A percentile compares a stretch with the other conserved stretches of the same genome.
phyloP scores from a whole-genome alignment of 2,888 invertebrate species.

The Ditylenchus weischeri region DNA sequence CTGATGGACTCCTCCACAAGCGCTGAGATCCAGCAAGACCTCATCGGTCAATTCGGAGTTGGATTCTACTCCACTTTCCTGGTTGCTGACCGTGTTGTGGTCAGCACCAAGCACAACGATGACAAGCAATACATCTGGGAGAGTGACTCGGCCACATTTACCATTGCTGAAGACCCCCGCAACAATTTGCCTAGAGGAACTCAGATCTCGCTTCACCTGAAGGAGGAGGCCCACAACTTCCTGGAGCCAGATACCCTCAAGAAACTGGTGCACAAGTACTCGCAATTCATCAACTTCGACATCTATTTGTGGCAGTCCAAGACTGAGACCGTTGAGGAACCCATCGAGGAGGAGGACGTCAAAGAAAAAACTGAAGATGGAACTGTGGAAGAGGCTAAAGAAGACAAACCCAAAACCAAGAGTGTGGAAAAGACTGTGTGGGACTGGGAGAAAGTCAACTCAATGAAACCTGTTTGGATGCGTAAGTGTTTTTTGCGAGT shows the following conservation, averaged over 20 bases:
- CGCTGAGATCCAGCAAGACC: slow-evolving; percentile 66
- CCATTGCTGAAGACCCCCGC: slow-evolving; percentile 86
- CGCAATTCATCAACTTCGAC: slow-evolving; percentile 98
- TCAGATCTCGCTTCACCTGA: slow-evolving; percentile 75
- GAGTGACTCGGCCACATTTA: slow-evolving; percentile 85
- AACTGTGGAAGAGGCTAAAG: slow-evolving; percentile 54
- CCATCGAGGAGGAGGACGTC: slow-evolving; percentile 64
- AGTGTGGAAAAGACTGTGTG: slow-evolving; percentile 85
- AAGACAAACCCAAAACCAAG: slow-evolving; percentile 51
- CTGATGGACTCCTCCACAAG: slow-evolving; percentile 51
- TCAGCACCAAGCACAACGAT: slow-evolving; percentile 88
- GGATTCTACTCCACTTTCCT: slow-evolving; percentile 98
- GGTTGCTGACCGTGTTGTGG: slow-evolving; percentile 90
- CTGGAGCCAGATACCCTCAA: slow-evolving; percentile 85
- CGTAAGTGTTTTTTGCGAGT: no score
- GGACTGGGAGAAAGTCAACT: slow-evolving; percentile 93
- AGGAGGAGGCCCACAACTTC: slow-evolving; percentile 94
- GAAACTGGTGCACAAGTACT: slow-evolving; percentile 90
- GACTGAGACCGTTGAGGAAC: slow-evolving; percentile 74
- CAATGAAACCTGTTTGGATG: slow-evolving; percentile 12
- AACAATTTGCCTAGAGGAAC: slow-evolving; percentile 85
- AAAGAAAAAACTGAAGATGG: slow-evolving; percentile 54
- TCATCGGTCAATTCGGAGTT: slow-evolving; percentile 96
- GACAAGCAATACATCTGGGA: slow-evolving; percentile 96
- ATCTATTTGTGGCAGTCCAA: slow-evolving; percentile 87